Evolutionary conservation across 2,888 invertebrate genomes (phyloP).

Genomic region (Caenorhabditis zanzibari): DNA sequence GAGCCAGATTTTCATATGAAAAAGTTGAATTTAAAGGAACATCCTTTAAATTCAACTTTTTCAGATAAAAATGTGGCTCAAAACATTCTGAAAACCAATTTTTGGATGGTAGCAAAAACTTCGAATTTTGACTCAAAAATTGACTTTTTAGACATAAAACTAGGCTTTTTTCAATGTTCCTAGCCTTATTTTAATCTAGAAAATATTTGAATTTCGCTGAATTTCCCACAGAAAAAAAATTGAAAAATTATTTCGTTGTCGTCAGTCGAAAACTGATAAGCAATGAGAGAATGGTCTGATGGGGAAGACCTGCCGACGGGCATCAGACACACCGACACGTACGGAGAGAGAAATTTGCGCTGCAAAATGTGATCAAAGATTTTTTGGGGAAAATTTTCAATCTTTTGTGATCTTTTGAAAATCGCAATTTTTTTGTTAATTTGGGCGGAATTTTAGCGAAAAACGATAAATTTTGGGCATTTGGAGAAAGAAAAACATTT

Average conservation of each 20-base stretch:
- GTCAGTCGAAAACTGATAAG: slow-evolving; percentile 17
- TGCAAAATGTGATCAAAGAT: slow-evolving; percentile 4
- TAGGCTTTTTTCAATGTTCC: too few species aligned
- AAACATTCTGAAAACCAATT: neutral
- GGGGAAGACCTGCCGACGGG: slow-evolving; percentile 22
- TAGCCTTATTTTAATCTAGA: too few species aligned
- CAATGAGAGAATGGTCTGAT: slow-evolving; percentile 40
- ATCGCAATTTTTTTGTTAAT: neutral
- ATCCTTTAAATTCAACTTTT: too few species aligned
- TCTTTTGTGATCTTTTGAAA: neutral
- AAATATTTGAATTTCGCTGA: too few species aligned
- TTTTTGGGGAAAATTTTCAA: neutral
- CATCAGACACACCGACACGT: slow-evolving; percentile 21
- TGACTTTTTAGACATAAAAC: too few species aligned
- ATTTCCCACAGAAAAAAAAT: too few species aligned
- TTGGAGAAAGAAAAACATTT: too few species aligned
- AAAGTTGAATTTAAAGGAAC: neutral
- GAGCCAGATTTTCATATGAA: neutral
- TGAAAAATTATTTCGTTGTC: too few species aligned
- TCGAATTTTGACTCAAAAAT: too few species aligned
- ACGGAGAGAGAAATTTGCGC: slow-evolving; percentile 33
- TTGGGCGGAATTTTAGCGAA: too few species aligned
- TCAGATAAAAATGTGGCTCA: neutral
- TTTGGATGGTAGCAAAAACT: too few species aligned
- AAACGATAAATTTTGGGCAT: too few species aligned